phyloP scores from a whole-genome alignment of 1,140 invertebrate genomes.

The Heterodera schachtii region DNA sequence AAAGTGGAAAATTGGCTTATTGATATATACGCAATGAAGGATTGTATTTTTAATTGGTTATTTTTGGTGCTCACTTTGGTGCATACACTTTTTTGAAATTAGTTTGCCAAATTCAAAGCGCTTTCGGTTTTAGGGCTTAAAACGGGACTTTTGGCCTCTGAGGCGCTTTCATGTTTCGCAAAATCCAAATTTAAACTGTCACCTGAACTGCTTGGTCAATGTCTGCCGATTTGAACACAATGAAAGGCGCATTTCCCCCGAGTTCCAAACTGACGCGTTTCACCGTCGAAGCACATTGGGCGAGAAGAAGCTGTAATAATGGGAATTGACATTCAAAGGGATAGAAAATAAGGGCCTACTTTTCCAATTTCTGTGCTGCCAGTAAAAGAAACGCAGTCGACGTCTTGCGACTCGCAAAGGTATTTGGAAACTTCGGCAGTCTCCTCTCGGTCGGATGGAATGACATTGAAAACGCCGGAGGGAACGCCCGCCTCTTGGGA shows the following conservation, averaged over 20 bases:
- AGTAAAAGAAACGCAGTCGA: slow-evolving; percentile 92
- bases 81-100: too few relatives aligned
- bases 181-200: background rate
- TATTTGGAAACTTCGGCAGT: slow-evolving; percentile 80
- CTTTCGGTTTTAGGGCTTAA: too few relatives aligned
- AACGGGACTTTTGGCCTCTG: too few relatives aligned
- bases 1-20: slow-evolving; percentile 14
- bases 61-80: too few relatives aligned
- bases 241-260: slow-evolving; percentile 96
- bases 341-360: slow-evolving; percentile 48
- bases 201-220: slow-evolving; percentile 79
- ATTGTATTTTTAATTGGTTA: too few relatives aligned
- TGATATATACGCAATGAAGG: too few relatives aligned
- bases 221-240: slow-evolving; percentile 91
- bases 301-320: slow-evolving; percentile 76
- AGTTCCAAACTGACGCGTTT: slow-evolving; percentile 89
- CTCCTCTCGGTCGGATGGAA: slow-evolving; percentile 80
- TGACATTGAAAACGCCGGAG: slow-evolving; percentile 80
- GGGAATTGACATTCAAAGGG: background rate
- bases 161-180: background rate
- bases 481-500: slow-evolving; percentile 71
- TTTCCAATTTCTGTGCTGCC: slow-evolving; percentile 70
- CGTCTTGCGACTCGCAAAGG: slow-evolving; percentile 80
- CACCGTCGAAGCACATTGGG: slow-evolving; percentile 80
- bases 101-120: too few relatives aligned